Percentiles rank a stretch among this genome's conserved stretches.
These are phyloP conservation scores for Micropterix aruncella DNA, from an alignment of 2,888 invertebrate species.

Conservation along the genomic window DNA sequence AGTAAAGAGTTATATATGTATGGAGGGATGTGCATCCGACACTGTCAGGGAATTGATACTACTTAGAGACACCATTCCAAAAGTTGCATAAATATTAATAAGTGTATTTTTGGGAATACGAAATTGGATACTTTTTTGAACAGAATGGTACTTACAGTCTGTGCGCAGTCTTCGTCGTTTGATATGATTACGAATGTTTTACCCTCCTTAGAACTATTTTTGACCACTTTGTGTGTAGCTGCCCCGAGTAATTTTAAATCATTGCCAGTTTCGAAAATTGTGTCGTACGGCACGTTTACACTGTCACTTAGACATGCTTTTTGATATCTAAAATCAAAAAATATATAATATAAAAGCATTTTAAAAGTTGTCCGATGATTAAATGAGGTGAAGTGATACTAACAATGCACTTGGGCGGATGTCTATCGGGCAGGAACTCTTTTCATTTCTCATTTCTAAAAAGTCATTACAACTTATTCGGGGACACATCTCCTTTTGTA, in stretches of 20 bases:
- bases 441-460: slow-evolving; percentile 52
- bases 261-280: slow-evolving; percentile 54
- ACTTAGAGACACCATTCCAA: too few relatives aligned
- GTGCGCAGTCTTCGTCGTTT: slow-evolving; percentile 61
- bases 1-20: too few relatives aligned
- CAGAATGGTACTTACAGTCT: slow-evolving; percentile 53
- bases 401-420: slow-evolving; percentile 33
- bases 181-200: slow-evolving; percentile 64
- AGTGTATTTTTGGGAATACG: too few relatives aligned
- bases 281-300: slow-evolving; percentile 79
- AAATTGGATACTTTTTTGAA: too few relatives aligned
- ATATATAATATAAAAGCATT: slow-evolving; percentile 14
- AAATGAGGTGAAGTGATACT: slow-evolving; percentile 17
- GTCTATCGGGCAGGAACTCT: slow-evolving; percentile 36
- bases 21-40: too few relatives aligned
- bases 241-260: slow-evolving; percentile 57
- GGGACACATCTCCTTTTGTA: slow-evolving; percentile 65
- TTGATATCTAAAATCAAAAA: slow-evolving; percentile 44
- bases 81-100: too few relatives aligned
- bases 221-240: slow-evolving; percentile 39
- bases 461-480: slow-evolving; percentile 80
- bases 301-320: slow-evolving; percentile 69
- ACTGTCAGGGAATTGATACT: too few relatives aligned
- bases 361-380: too few relatives aligned
- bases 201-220: slow-evolving; percentile 46